A percentile compares a stretch with the other conserved stretches of the same genome.
These are phyloP conservation scores for Pteruthius melanotis DNA, from an alignment of 2,113 vertebrate species.

Conservation along the genomic window DNA sequence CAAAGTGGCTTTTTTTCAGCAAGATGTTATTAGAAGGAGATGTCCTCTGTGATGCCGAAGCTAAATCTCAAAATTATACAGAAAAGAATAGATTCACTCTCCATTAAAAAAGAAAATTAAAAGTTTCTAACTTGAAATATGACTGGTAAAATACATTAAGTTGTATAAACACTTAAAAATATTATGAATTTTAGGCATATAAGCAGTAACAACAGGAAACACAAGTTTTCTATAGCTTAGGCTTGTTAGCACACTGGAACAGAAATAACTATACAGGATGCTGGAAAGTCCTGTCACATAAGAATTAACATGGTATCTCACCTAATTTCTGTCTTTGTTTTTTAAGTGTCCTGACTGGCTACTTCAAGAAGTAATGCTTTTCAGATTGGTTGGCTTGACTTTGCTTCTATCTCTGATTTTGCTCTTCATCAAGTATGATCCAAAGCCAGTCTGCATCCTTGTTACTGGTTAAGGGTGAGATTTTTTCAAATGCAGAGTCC, in stretches of 20 bases:
- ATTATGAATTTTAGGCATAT: not conserved
- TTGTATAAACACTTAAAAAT: not conserved
- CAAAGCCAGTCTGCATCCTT: not conserved
- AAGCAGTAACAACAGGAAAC: not conserved
- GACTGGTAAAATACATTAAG: not conserved
- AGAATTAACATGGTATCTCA: not conserved
- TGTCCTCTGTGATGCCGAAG: not conserved
- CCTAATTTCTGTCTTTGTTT: accelerated
- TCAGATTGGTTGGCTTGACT: not conserved
- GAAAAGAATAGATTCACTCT: not conserved
- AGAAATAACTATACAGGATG: not conserved
- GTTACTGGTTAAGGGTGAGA: not conserved
- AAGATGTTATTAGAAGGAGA: not conserved
- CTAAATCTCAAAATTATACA: not conserved
- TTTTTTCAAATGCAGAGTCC: not conserved
- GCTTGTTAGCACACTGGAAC: not conserved
- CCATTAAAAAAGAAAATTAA: not conserved
- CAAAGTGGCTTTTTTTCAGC: not conserved
- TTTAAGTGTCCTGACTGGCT: not conserved
- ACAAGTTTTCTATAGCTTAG: not conserved
- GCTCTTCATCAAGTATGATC: not conserved
- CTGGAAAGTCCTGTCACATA: not conserved
- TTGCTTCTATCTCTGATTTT: not conserved
- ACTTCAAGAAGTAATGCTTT: not conserved
- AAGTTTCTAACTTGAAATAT: not conserved